Evolutionary conservation across 2,797 vertebrate species (phyloP), one percentile per base, ranked within the genome.

Genomic region (Alosa sapidissima): DNA sequence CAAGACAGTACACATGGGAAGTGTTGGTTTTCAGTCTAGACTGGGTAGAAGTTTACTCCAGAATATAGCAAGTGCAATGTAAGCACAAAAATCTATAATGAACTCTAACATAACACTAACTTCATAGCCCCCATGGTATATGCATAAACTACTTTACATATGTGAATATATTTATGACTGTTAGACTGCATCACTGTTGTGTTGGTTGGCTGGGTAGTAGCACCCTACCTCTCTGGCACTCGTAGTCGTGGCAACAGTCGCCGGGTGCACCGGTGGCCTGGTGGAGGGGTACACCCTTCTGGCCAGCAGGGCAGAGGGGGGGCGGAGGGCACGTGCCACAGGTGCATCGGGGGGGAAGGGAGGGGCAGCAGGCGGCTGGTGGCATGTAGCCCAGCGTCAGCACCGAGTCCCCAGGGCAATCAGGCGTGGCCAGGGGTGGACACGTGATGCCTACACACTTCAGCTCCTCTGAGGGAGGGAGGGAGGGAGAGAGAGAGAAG

Each of bases 211-310:
- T 47, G 41, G 16, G 72, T 36, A 21, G 72, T 16, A 19, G 28
- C 24, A 21, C 6, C n/a, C 85, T 93, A 96, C 96, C 95, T 96
- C 92, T 95, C 88, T 94, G 94, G 90, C 96, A 96, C 86, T 94
- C 94, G 24, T 92, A 94, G 55, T 91, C 83, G n/a, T 94, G 90
- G 65, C 96, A 96, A 91, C 96, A 96, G 91, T 96, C 92, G 88
- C 95, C 95, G 0, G 95, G 94, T 65, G 86, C 89, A 11, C 95
- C 95, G 8, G 89, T 92, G 85, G 93, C 95, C 88, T 94, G 90
- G 51, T 86, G 90, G 78, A 95, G 78, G 2, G 86, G 82, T 47
- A 92, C 87, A 0, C 89, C 85, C 9, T 91, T 92, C 86, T 93
- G 93, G 58, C 93, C 93, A 1, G 88, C 87, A 0, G 92, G 91